These are phyloP conservation scores for Aphidius gifuensis DNA, from an alignment of 1,140 invertebrate species.

Conservation along the genomic window DNA sequence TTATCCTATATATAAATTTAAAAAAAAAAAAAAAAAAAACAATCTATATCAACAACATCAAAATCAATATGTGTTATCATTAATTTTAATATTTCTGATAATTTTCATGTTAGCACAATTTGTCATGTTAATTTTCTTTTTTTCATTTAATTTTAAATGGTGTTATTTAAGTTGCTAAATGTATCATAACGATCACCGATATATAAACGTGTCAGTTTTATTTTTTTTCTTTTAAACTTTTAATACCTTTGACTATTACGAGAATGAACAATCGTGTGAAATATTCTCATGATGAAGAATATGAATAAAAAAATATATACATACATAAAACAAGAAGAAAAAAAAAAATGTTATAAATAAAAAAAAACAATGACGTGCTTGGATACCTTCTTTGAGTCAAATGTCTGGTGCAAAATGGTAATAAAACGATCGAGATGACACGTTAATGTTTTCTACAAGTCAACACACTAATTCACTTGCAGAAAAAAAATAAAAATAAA, in stretches of 20 bases:
- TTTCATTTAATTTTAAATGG: conserved; percentile 30
- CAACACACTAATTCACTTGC: neutral
- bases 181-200: conserved; percentile 19
- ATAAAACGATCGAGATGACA: conserved; percentile 21
- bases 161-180: conserved; percentile 42
- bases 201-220: too few relatives aligned
- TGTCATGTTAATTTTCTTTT: neutral
- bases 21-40: too few relatives aligned
- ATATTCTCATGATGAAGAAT: conserved; percentile 37
- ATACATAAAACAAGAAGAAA: too few relatives aligned
- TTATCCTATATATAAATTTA: conserved; percentile 4
- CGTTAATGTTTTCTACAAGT: conserved; percentile 1
- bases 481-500: too few relatives aligned
- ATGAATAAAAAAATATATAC: too few relatives aligned
- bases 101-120: too few relatives aligned
- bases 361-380: conserved; percentile 41
- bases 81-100: too few relatives aligned
- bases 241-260: conserved; percentile 45
- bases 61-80: too few relatives aligned
- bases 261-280: conserved; percentile 54
- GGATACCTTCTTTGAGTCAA: conserved; percentile 33
- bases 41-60: too few relatives aligned
- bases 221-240: conserved; percentile 32
- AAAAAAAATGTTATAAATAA: neutral
- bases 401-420: conserved; percentile 29